These are phyloP conservation scores for Hetaerina americana DNA, from an alignment of 1,140 invertebrate species.

Conservation along the genomic window DNA sequence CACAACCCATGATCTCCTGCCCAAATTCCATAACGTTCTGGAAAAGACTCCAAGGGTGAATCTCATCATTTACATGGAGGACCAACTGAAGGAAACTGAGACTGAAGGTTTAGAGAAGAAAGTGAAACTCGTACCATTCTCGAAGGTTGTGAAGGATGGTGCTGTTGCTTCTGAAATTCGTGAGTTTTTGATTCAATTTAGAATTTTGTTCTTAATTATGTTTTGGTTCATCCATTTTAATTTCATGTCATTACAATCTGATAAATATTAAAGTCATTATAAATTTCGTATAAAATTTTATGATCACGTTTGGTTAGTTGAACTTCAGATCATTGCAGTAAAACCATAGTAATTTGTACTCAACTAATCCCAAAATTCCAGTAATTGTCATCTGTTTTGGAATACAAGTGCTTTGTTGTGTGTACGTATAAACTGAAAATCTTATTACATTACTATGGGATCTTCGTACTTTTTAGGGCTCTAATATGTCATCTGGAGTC, in stretches of 20 bases:
- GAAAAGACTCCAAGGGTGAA: slow-evolving; percentile 51
- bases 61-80: slow-evolving; percentile 80
- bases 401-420: too few relatives aligned
- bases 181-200: slow-evolving; percentile 17
- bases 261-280: not conserved
- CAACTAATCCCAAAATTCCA: too few relatives aligned
- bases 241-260: too few relatives aligned
- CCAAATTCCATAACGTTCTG: slow-evolving; percentile 74
- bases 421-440: too few relatives aligned
- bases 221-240: too few relatives aligned
- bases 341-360: too few relatives aligned
- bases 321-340: too few relatives aligned
- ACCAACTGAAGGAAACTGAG: slow-evolving; percentile 59
- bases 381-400: too few relatives aligned
- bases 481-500: too few relatives aligned
- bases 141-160: slow-evolving; percentile 37
- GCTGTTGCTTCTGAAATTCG: slow-evolving; percentile 28
- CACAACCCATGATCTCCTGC: slow-evolving; percentile 74
- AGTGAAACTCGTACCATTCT: slow-evolving; percentile 50
- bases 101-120: slow-evolving; percentile 49
- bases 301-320: not conserved
- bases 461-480: too few relatives aligned
- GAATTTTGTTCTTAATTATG: not conserved
- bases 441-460: too few relatives aligned
- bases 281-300: not conserved